Evolutionary conservation across 1,140 invertebrate species (phyloP).

Genomic region (Saccostrea glomerata): DNA sequence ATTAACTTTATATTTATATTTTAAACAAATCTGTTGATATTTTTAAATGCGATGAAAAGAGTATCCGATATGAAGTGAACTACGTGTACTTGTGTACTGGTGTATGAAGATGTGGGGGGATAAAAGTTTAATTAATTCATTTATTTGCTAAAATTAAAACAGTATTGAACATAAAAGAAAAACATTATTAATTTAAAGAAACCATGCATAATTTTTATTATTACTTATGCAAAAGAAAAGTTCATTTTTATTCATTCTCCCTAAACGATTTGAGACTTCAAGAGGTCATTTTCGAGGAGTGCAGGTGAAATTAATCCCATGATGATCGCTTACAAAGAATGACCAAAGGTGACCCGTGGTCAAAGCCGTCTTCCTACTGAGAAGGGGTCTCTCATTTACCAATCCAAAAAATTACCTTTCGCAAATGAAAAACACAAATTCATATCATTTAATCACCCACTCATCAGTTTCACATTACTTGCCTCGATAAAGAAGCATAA

Average conservation of each 20-base stretch:
- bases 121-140: too few species aligned
- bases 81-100: too few species aligned
- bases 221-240: too few species aligned
- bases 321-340: constrained; percentile 5
- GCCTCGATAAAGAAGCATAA: constrained; percentile 23
- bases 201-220: too few species aligned
- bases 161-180: too few species aligned
- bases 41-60: too few species aligned
- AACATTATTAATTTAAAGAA: too few species aligned
- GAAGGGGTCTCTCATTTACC: constrained; percentile 22
- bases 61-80: too few species aligned
- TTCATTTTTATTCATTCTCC: not conserved
- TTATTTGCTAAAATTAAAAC: too few species aligned
- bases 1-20: too few species aligned
- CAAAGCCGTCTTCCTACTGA: not conserved
- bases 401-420: constrained; percentile 35
- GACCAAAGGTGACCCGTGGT: constrained; percentile 27
- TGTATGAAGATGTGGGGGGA: too few species aligned
- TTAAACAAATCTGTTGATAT: too few species aligned
- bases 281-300: not conserved
- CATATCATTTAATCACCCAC: constrained; percentile 31
- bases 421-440: constrained; percentile 38
- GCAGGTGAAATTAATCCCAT: constrained; percentile 30
- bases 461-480: constrained; percentile 31
- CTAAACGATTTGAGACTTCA: not conserved